Conservation (phyloP, 92 coral and sea anemone genomes). For the Bergia puertoricense region DNA sequence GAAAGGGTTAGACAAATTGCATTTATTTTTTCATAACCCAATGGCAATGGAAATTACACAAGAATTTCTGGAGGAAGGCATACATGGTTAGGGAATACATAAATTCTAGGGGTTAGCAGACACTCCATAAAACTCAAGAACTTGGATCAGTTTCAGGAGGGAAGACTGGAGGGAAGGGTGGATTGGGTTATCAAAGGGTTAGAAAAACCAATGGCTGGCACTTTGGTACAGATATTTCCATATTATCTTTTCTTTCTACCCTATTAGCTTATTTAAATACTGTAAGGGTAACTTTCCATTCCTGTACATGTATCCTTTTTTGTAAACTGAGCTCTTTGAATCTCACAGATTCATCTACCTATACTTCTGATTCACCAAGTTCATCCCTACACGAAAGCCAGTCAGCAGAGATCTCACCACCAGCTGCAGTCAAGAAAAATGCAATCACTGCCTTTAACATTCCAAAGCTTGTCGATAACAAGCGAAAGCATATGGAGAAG, state of each 20-base stretch:
- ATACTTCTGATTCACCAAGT: conserved; percentile 29
- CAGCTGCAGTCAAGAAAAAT: background rate
- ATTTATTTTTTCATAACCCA: background rate
- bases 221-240: background rate
- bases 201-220: background rate
- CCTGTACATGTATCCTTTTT: background rate
- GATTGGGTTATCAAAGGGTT: background rate
- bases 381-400: conserved; percentile 31
- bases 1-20: background rate
- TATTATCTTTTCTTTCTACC: too few species aligned
- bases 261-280: too few species aligned
- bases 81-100: background rate
- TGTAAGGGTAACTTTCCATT: conserved; percentile 14
- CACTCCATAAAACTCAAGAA: background rate
- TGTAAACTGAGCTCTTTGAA: background rate
- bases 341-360: background rate
- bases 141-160: background rate
- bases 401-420: conserved; percentile 12
- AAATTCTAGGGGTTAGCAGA: background rate
- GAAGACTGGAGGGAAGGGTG: background rate
- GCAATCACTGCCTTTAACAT: background rate
- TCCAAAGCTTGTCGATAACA: conserved; percentile 34
- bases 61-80: background rate
- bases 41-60: background rate
- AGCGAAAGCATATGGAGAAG: conserved; percentile 33